Percentiles rank a stretch among this genome's conserved stretches.
phyloP scores from a whole-genome alignment of 1,140 invertebrate genomes.

The Asobara japonica region DNA sequence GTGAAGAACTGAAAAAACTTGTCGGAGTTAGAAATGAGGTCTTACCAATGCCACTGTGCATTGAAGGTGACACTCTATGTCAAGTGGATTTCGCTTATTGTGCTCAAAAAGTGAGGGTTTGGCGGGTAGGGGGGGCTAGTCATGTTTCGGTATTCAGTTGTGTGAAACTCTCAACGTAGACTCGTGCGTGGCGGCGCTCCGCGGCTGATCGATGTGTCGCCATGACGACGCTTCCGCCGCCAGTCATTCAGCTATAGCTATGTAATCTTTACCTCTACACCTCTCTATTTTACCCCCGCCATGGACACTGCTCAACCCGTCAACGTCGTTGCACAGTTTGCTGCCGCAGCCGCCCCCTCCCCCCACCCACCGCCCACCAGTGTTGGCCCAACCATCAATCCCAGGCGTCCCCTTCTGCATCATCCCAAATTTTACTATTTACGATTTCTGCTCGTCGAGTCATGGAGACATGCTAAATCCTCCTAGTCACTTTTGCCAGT shows the following conservation, averaged over 20 bases:
- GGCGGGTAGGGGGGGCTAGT: background rate
- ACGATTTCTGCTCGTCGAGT: background rate
- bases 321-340: slow-evolving; percentile 20
- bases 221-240: slow-evolving; percentile 68
- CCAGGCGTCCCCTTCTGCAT: slow-evolving; percentile 42
- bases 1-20: background rate
- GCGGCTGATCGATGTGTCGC: slow-evolving; percentile 68
- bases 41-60: background rate
- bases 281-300: slow-evolving; percentile 57
- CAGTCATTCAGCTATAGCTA: slow-evolving; percentile 62
- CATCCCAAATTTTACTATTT: slow-evolving; percentile 22
- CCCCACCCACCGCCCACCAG: too few species aligned
- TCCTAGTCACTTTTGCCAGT: background rate
- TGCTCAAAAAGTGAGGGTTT: slow-evolving; percentile 7
- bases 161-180: slow-evolving; percentile 29
- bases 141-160: slow-evolving; percentile 35
- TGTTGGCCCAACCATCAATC: background rate
- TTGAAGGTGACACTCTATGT: slow-evolving; percentile 15
- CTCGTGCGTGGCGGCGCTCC: slow-evolving; percentile 45
- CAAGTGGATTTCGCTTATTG: background rate
- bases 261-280: slow-evolving; percentile 46
- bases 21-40: background rate
- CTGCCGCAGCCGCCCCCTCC: slow-evolving; percentile 5
- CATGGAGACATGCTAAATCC: background rate
- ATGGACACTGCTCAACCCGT: slow-evolving; percentile 39